Evolutionary conservation across 1,140 invertebrate species (phyloP).

Genomic region (Conopomorpha cramerella): DNA sequence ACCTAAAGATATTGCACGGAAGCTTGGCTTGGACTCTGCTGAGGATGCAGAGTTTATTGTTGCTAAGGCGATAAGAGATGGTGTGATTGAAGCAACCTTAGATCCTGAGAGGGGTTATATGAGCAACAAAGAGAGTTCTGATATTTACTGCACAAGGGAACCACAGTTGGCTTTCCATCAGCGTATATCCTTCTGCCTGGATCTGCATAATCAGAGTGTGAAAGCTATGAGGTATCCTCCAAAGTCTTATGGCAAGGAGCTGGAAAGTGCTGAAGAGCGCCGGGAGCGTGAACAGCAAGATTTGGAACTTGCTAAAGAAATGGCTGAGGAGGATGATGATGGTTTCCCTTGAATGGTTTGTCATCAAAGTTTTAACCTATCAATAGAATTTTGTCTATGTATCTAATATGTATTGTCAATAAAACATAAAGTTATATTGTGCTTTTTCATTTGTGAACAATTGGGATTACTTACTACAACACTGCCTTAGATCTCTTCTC

Average conservation of each 20-base stretch:
- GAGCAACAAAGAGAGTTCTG: slow-evolving; percentile 95
- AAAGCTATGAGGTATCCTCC: slow-evolving; percentile 99
- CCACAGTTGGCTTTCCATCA: slow-evolving; percentile 97
- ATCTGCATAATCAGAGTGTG: slow-evolving; percentile 97
- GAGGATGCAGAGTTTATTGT: slow-evolving; percentile 99
- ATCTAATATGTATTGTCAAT: too few relatives aligned
- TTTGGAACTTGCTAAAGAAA: slow-evolving; percentile 96
- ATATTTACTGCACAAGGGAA: slow-evolving; percentile 97
- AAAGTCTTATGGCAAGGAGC: slow-evolving; percentile 97
- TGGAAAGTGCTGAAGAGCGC: slow-evolving; percentile 96
- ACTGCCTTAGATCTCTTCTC: too few relatives aligned
- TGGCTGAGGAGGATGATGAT: slow-evolving; percentile 98
- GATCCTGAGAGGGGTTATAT: slow-evolving; percentile 96
- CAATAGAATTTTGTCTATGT: too few relatives aligned
- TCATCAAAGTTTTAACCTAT: too few relatives aligned
- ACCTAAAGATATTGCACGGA: slow-evolving; percentile 90
- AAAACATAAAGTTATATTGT: too few relatives aligned
- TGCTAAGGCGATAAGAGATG: slow-evolving; percentile 98
- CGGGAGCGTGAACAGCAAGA: slow-evolving; percentile 96
- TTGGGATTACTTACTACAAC: too few relatives aligned
- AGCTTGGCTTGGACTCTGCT: slow-evolving; percentile 90
- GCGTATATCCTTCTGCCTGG: slow-evolving; percentile 95
- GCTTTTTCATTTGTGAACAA: too few relatives aligned
- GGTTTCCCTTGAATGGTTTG: slow-evolving; percentile 71
- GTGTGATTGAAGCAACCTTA: slow-evolving; percentile 96